Percentiles rank a stretch among this genome's conserved stretches.
Conservation (phyloP, 2,797 vertebrate species). For the Gambelia wislizenii region DNA sequence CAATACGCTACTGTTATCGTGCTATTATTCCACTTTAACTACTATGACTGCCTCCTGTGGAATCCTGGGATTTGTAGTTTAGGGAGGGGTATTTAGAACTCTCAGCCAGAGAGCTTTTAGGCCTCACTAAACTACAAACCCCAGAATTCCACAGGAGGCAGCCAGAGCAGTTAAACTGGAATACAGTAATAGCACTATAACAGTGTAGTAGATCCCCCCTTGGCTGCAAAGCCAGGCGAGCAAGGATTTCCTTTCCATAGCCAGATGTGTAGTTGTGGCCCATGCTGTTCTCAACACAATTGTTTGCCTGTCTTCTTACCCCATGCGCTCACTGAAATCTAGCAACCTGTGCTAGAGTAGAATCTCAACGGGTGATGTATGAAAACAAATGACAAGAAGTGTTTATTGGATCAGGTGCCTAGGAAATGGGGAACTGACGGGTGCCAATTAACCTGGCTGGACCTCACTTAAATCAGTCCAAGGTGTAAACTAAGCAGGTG, state of each 20-base stretch:
- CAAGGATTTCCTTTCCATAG: neutral
- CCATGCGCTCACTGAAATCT: neutral
- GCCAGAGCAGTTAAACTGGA: too few species aligned
- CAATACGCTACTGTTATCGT: too few species aligned
- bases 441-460: neutral
- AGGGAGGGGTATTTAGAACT: too few species aligned
- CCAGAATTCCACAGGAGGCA: too few species aligned
- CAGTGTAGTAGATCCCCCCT: neutral
- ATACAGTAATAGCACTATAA: too few species aligned
- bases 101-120: too few species aligned
- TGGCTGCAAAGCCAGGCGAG: neutral
- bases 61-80: too few species aligned
- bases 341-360: neutral
- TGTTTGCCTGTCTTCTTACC: neutral
- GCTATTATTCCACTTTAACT: too few species aligned
- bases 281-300: neutral
- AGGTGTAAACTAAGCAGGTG: neutral
- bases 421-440: neutral
- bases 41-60: too few species aligned
- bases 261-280: too few species aligned
- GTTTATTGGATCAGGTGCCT: neutral
- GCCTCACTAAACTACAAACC: too few species aligned
- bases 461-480: neutral
- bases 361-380: neutral
- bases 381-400: neutral